Percentiles rank a stretch among this genome's conserved stretches.
phyloP scores from a whole-genome alignment of 2,888 invertebrate species.

The Eustalomyia histrio region DNA sequence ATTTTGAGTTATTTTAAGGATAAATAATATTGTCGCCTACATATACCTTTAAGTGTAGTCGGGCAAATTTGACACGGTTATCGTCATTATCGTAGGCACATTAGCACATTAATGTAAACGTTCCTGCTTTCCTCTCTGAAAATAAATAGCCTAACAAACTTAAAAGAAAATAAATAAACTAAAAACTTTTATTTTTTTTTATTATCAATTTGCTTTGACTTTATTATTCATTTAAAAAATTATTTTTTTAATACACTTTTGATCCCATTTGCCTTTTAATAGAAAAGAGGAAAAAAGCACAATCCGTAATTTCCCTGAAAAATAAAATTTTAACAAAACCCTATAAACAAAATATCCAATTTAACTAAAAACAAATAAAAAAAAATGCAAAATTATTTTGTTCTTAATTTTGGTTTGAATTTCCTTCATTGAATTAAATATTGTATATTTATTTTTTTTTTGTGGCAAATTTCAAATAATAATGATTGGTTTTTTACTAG shows the following conservation, averaged over 20 bases:
- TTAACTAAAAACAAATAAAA: slow-evolving; percentile 14
- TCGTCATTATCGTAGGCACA: too few species aligned
- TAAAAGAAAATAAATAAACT: not conserved
- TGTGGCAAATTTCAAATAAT: slow-evolving; percentile 7
- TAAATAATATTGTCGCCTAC: too few species aligned
- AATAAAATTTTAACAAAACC: slow-evolving; percentile 18
- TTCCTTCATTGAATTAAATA: slow-evolving; percentile 8
- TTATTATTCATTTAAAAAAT: slow-evolving; percentile 43
- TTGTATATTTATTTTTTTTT: slow-evolving; percentile 1
- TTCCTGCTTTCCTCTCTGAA: too few species aligned
- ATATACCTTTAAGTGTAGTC: too few species aligned
- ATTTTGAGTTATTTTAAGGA: too few species aligned
- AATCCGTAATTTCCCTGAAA: slow-evolving; percentile 24
- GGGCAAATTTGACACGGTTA: too few species aligned
- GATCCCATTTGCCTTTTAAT: slow-evolving; percentile 48
- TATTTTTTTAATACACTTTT: slow-evolving; percentile 45
- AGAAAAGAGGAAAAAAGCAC: not conserved
- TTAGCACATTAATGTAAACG: too few species aligned
- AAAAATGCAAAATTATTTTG: slow-evolving; percentile 11
- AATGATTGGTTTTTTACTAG: slow-evolving; percentile 49
- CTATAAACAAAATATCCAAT: slow-evolving; percentile 16
- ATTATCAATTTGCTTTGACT: slow-evolving; percentile 43
- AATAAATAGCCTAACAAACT: not conserved
- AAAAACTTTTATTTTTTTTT: not conserved
- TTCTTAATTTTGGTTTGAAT: slow-evolving; percentile 54